Evolutionary conservation across 2,888 invertebrate genomes (phyloP).

Genomic region (Athalia cordata): DNA sequence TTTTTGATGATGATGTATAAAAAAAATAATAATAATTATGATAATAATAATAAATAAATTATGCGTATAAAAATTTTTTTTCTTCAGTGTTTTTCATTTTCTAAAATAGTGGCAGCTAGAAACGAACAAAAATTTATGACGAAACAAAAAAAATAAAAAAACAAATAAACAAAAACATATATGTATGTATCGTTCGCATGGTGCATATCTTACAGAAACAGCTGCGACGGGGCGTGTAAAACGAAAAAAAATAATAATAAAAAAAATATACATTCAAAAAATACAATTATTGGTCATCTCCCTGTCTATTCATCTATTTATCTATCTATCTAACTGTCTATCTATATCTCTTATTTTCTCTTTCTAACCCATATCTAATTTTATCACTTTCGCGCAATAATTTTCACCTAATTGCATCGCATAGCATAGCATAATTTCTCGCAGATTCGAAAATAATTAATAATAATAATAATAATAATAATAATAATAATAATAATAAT

Average conservation of each 20-base stretch:
- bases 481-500: neutral
- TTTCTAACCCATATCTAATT: neutral
- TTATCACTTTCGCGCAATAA: slow-evolving; percentile 9
- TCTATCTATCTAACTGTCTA: neutral
- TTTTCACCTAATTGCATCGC: neutral
- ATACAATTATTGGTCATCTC: slow-evolving; percentile 21
- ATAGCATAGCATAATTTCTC: neutral
- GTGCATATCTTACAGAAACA: too few relatives aligned
- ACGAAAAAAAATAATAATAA: slow-evolving; percentile 1
- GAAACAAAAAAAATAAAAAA: neutral
- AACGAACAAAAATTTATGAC: too few relatives aligned
- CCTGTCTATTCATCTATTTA: neutral
- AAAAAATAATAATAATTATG: too few relatives aligned
- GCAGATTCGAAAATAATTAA: neutral
- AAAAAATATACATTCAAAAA: neutral
- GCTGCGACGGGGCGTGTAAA: neutral
- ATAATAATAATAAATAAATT: too few relatives aligned
- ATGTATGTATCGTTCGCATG: neutral
- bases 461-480: neutral
- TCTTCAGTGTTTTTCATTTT: too few relatives aligned
- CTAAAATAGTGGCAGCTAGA: too few relatives aligned
- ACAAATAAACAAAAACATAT: neutral
- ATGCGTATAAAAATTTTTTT: too few relatives aligned
- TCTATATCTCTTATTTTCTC: neutral
- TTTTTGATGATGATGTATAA: too few relatives aligned